Base-by-base conservation (phyloP, 2,113 vertebrate species). In the Alethe castanea region DNA sequence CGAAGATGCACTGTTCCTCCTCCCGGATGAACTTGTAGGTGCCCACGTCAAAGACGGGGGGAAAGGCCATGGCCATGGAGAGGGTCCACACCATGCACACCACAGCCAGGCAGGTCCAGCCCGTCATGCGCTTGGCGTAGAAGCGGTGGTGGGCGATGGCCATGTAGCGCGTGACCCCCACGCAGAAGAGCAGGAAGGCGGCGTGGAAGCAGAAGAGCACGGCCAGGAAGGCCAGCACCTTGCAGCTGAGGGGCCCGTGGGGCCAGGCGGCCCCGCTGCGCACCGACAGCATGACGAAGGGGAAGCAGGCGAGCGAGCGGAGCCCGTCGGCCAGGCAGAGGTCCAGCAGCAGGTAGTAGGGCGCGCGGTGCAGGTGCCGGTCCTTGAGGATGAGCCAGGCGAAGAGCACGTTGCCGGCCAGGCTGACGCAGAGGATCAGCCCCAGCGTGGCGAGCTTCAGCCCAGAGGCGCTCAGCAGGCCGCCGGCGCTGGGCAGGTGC, bases 91-190 rank as follows among this genome's bases (percentile, higher is more conserved):
- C 99, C 98, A 99, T 99, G 96, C 99, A 99, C 91, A 99, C 98
- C 95, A 99, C 98, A 10, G 99, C 98, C 94, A 98, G 98, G 96
- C 99, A 99, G 82, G 99, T 99, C 98, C 99, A 99, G 88, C 98
- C 97, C 29, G 98, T 99, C 98, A 99, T 98, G 79, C 99, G 98
- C 97, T 99, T 99, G 96, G 98, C 98, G 22, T 99, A 99, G 95
- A 99, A 99, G 79, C 99, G 97, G 98, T 99, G 99, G 96, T 99
- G 99, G 66, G 99, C 99, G 54, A 99, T 99, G 95, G 99, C 99
- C 99, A 99, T 99, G 97, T 99, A 99, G 35, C 99, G 98, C 2
- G 99, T 99, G 94, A 99, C 98, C 92, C 99, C 99, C 98, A 99
- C 98, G 94, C 99, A 99, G 95, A 99, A 98, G 91, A 99, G 98